Conservation (phyloP, 2,113 vertebrate genomes). For the Alligator mississippiensis region DNA sequence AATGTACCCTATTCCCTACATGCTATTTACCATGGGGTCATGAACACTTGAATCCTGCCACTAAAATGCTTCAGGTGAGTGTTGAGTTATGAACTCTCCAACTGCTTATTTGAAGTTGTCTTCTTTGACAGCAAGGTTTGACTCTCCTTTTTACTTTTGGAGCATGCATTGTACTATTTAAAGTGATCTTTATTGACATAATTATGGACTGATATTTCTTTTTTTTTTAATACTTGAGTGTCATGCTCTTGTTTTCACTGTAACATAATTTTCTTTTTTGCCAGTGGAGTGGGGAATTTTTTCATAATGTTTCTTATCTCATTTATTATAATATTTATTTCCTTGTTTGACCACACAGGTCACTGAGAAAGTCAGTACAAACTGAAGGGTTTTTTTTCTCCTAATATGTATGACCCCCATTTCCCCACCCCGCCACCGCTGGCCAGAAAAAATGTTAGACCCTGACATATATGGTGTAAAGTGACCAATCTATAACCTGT, state of each 20-base stretch:
- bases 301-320: not conserved
- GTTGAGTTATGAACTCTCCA: not conserved
- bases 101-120: not conserved
- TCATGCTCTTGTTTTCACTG: not conserved
- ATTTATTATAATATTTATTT: not conserved
- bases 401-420: not conserved
- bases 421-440: not conserved
- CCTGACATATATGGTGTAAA: too few relatives aligned
- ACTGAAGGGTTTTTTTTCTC: not conserved
- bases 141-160: not conserved
- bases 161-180: not conserved
- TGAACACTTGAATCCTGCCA: not conserved
- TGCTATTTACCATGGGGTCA: not conserved
- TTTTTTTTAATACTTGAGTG: not conserved
- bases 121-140: not conserved
- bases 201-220: not conserved
- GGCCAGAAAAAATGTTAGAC: not conserved
- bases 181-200: not conserved
- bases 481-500: too few relatives aligned
- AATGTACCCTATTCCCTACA: not conserved
- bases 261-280: not conserved
- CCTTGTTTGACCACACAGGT: not conserved
- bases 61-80: not conserved
- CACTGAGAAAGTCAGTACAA: not conserved
- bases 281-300: not conserved